Evolutionary conservation across 2,888 invertebrate genomes (phyloP).

Genomic region (Sthenelais limicola): DNA sequence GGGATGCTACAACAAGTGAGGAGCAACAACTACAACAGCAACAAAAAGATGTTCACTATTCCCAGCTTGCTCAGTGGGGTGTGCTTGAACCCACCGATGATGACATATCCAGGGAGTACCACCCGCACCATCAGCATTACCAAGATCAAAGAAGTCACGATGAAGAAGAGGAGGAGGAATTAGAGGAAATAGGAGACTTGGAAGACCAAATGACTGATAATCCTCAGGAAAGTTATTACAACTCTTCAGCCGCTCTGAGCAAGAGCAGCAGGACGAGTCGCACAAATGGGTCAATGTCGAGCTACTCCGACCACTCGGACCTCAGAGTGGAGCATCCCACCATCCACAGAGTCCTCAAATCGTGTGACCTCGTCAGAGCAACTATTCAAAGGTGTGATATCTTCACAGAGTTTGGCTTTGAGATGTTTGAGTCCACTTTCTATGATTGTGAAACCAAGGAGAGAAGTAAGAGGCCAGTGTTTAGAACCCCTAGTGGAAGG

Average conservation of each 20-base stretch:
- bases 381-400: constrained; percentile 23
- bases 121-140: neutral
- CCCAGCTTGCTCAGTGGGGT: constrained; percentile 37
- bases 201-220: neutral
- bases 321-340: constrained; percentile 39
- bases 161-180: constrained; percentile 11
- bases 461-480: constrained; percentile 29
- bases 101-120: constrained; percentile 19
- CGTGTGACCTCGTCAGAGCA: constrained; percentile 38
- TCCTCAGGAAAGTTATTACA: neutral
- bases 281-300: constrained; percentile 15
- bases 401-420: constrained; percentile 33
- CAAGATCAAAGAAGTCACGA: constrained; percentile 3
- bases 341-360: constrained; percentile 26
- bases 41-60: constrained; percentile 5
- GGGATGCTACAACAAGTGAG: constrained; percentile 7
- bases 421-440: constrained; percentile 43
- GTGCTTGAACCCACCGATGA: constrained; percentile 33
- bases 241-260: constrained; percentile 10
- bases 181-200: neutral
- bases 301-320: constrained; percentile 31
- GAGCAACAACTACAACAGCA: constrained; percentile 1
- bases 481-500: constrained; percentile 42
- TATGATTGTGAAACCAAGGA: constrained; percentile 35
- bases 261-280: constrained; percentile 3